Base-by-base conservation (phyloP, 2,888 invertebrate genomes). In the Caenorhabditis becei region DNA sequence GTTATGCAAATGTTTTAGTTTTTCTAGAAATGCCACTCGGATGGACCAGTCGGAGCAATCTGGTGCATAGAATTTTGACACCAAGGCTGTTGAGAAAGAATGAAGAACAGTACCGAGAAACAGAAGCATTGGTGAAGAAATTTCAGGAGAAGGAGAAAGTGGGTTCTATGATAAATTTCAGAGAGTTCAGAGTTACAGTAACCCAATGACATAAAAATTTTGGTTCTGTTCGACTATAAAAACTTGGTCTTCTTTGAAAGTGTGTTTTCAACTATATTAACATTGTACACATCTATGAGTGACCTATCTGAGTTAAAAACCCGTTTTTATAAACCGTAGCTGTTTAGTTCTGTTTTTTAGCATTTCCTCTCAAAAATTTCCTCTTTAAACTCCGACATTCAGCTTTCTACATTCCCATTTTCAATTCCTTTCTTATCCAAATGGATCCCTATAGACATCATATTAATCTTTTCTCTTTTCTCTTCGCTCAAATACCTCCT, bases 71-170 rank as follows among this genome's bases (percentile, higher is more conserved):
- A 7, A 80, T 80, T 47, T 20, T 75, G 5, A 80, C 80, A 20
- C 80, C 77, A 24, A 53, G 59, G 4, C 16, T 65, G 24, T 26
- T 71, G 23, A 35, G 80, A 24, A 58, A 56, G 23, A 65, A 70
- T 32, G 61, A 70, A 16, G 80, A 80, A 32, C 32, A 28, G 5
- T 77, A 70, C 41, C 23, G 77, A 35, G 80, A 80, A 41, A 80
- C 80, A 4, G 80, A 80, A 23, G 70, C 80, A 4, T 37, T 80
- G 26, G 77, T 80, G n/a, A 80, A 80, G 53, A 75, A 75, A 20
- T 70, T 70, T 35, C 63, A 63, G n/a, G 16, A n/a, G n/a, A n/a
- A 56, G 28, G 63, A 53, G 3, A 41, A 78, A 41, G 77, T 71
- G 14, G 47, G 72, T 58, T 65, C 4, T 32, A 32, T 10, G 32